These are phyloP conservation scores for Drosophila chauvacae DNA, from an alignment of 1,140 invertebrate genomes.

Conservation along the genomic window DNA sequence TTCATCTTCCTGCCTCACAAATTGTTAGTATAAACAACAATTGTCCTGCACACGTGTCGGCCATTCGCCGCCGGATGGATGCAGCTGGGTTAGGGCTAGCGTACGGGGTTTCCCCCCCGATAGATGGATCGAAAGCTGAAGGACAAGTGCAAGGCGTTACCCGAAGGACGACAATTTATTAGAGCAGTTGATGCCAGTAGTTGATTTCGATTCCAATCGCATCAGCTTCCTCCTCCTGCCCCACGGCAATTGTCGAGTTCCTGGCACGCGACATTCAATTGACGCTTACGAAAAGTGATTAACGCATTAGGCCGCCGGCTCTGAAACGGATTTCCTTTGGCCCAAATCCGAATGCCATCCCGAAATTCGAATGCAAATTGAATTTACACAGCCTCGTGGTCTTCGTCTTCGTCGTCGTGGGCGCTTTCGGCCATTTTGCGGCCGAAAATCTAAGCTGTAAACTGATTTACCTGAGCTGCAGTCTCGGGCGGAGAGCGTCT, in stretches of 20 bases:
- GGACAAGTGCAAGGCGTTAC: conserved; percentile 77
- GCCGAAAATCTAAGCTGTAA: conserved; percentile 24
- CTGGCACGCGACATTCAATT: conserved; percentile 78
- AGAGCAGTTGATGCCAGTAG: conserved; percentile 66
- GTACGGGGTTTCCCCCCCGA: background rate
- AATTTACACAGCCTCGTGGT: conserved; percentile 41
- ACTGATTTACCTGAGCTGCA: conserved; percentile 40
- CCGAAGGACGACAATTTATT: conserved; percentile 68
- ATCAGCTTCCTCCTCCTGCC: conserved; percentile 22
- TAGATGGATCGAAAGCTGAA: conserved; percentile 27
- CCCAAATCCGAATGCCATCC: conserved; percentile 13
- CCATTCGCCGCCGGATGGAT: conserved; percentile 62
- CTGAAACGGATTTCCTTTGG: conserved; percentile 30
- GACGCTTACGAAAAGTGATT: conserved; percentile 79
- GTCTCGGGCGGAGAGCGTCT: conserved; percentile 4
- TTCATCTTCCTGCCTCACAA: conserved; percentile 78
- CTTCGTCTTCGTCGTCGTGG: background rate
- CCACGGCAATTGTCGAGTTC: conserved; percentile 63
- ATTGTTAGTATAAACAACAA: conserved; percentile 84
- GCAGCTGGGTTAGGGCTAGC: conserved; percentile 36
- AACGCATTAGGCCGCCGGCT: conserved; percentile 64
- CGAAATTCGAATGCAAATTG: conserved; percentile 63
- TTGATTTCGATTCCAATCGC: conserved; percentile 54
- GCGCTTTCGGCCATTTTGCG: conserved; percentile 62
- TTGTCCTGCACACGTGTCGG: conserved; percentile 75